Base-by-base conservation (phyloP, 2,113 vertebrate genomes). In the Phylloscopus trochilus region DNA sequence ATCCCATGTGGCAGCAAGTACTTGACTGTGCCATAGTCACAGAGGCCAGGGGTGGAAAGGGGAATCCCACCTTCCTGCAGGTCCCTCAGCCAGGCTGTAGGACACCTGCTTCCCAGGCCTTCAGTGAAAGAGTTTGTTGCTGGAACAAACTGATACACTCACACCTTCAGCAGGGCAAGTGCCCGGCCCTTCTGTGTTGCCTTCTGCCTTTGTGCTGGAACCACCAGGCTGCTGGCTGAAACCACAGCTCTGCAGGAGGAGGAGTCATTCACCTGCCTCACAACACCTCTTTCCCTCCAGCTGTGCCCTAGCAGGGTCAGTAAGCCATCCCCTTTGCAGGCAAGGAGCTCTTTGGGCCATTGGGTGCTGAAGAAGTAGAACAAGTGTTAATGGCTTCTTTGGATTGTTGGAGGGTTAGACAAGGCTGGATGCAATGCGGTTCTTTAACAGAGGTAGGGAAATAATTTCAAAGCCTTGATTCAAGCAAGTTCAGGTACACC, bases 121-220 rank as follows among this genome's bases (percentile, higher is more conserved):
- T 75, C 69, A 59, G 77, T 51, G 35, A 44, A 44, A 63, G 66
- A 26, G 31, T 13, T 2, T 56, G 27, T 26, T 67, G 43, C 35
- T 52, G 62, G n/a, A 82, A 30, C 10, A 46, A 75, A 43, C 27
- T 15, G 47, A 17, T 49, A 41, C 19, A 14, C 33, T 84, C 35
- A 7, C 56, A 21, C 53, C 35, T 63, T 55, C 41, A 33, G 66
- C 44, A n/a, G 33, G 12, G 19, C 18, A 41, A 59, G 47, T 3
- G 26, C 63, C 46, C 0, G 0, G 33, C 44, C 26, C 6, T 72
- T 55, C 87, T 0, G 0, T 0, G 0, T 4, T 31, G 62, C 59
- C 67, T 83, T 67, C 47, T 53, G 44, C 19, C 1, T 17, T 31
- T 33, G 19, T n/a, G 59, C 90, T 39, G 46, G 52, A 74, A 24